Conservation (phyloP, 2,797 vertebrate species). For the Decapterus maruadsi region DNA sequence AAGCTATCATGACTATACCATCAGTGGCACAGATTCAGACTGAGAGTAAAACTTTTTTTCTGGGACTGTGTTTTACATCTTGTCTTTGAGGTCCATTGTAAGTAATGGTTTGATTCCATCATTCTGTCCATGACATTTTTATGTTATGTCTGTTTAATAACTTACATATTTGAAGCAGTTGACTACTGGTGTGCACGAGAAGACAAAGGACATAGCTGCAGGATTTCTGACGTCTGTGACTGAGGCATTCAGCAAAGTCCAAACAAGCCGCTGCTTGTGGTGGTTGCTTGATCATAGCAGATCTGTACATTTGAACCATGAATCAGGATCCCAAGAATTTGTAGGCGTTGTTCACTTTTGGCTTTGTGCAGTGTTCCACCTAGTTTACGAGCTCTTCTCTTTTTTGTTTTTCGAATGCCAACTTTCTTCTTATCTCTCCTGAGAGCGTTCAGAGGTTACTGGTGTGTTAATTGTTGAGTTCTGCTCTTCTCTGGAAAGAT, state of each 20-base stretch:
- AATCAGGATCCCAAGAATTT: slow-evolving; percentile 10
- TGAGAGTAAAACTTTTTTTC: not conserved
- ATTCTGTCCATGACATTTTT: slow-evolving; percentile 21
- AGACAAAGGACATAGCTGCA: not conserved
- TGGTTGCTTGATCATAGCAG: not conserved
- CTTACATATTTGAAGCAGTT: not conserved
- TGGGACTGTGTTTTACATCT: slow-evolving; percentile 13
- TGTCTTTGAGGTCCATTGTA: slow-evolving; percentile 6
- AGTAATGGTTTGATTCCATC: slow-evolving; percentile 14
- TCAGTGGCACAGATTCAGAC: not conserved
- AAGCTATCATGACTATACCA: not conserved
- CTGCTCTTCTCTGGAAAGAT: slow-evolving; percentile 44
- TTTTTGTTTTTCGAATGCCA: slow-evolving; percentile 48
- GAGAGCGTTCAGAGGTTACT: slow-evolving; percentile 40
- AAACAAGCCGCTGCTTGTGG: not conserved
- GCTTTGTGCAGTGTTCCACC: slow-evolving; percentile 10
- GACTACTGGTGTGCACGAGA: slow-evolving; percentile 4
- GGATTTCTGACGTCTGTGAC: slow-evolving; percentile 7
- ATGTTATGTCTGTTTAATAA: slow-evolving; percentile 11
- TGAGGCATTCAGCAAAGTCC: slow-evolving; percentile 3
- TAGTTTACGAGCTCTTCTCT: slow-evolving; percentile 24
- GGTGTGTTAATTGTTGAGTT: slow-evolving; percentile 39
- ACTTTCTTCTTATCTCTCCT: slow-evolving; percentile 9
- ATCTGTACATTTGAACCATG: not conserved
- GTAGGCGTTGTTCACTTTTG: slow-evolving; percentile 4